These are phyloP conservation scores for Catocala sponsa DNA, from an alignment of 2,888 invertebrate genomes.

Conservation along the genomic window DNA sequence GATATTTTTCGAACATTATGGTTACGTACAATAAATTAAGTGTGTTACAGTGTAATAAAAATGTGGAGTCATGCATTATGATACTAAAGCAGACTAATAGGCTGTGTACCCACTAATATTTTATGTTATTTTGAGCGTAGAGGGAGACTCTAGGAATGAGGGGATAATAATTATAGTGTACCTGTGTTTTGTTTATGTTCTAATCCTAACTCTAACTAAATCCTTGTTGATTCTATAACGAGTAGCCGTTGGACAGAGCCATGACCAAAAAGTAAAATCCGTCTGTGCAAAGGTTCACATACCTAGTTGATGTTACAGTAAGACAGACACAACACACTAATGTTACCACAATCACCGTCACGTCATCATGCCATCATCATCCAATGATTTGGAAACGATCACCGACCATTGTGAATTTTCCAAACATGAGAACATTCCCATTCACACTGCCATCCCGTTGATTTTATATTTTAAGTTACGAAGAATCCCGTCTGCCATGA, in stretches of 20 bases:
- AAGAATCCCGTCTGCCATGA: conserved; percentile 59
- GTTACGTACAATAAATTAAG: conserved; percentile 52
- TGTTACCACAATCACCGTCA: conserved; percentile 70
- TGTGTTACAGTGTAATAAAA: conserved; percentile 56
- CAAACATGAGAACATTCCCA: conserved; percentile 53
- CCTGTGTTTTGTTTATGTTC: conserved; percentile 55
- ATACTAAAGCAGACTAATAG: conserved; percentile 56
- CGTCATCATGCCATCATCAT: conserved; percentile 62
- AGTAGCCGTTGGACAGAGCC: conserved; percentile 40
- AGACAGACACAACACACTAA: conserved; percentile 81
- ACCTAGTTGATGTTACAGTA: conserved; percentile 56
- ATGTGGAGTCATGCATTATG: conserved; percentile 68
- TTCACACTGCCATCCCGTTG: conserved; percentile 58
- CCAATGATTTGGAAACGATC: conserved; percentile 46
- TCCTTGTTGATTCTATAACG: conserved; percentile 21
- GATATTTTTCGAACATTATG: conserved; percentile 35
- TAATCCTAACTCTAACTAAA: conserved; percentile 33
- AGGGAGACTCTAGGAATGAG: conserved; percentile 36
- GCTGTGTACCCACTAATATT: conserved; percentile 43
- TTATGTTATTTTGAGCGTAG: conserved; percentile 29
- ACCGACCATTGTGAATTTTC: conserved; percentile 51
- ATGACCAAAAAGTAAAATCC: conserved; percentile 32
- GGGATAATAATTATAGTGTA: conserved; percentile 32
- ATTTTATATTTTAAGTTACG: conserved; percentile 69
- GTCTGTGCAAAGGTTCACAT: conserved; percentile 35